Base-by-base conservation (phyloP, 2,797 vertebrate species). In the Odontamblyopus lacepedii region DNA sequence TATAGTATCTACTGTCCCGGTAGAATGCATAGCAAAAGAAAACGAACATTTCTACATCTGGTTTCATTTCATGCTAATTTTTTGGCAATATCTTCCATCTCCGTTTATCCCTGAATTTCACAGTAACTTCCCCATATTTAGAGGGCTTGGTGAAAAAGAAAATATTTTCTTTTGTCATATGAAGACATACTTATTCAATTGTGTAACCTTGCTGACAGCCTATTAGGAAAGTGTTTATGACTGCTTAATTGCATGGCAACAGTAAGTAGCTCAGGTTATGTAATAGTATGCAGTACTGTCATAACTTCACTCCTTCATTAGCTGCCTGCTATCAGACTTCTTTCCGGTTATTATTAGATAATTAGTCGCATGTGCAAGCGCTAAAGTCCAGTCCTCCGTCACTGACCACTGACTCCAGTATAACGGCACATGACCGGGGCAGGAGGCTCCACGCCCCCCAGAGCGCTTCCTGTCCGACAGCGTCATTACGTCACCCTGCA, bases 401-500 rank as follows among this genome's bases (percentile, higher is more conserved):
- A 27, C 60, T 69, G 80, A 57, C 59, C 70, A 23, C 55, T 11
- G 0, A 0, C 27, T 44, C 13, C n/a, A 56, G 55, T 12, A 23
- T 56, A 56, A 56, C 55, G 4, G 38, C 35, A 15, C 59, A 35
- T 23, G 35, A 61, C 30, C 56, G 6, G 67, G 12, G 18, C 59
- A 26, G 26, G 51, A n/a, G 26, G 51, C 35, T 12, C 73, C 75
- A 41, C 80, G 18, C 74, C 76, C 74, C 75, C 64, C 0, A 12
- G 19, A 1, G 23, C 51, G 60, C 51, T 72, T 79, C 78, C 70
- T 70, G 62, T 70, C 62, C 62, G 8, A 23, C 66, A 70, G 57
- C 79, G 87, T 83, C 85, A 85, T 92, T 68, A 90, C 94, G 94
- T 95, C 93, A 95, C 83, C 71, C 78, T 79, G 87, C 89, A 91